Base-by-base conservation (phyloP, 2,888 invertebrate species). In the Macrostomum cliftonense region DNA sequence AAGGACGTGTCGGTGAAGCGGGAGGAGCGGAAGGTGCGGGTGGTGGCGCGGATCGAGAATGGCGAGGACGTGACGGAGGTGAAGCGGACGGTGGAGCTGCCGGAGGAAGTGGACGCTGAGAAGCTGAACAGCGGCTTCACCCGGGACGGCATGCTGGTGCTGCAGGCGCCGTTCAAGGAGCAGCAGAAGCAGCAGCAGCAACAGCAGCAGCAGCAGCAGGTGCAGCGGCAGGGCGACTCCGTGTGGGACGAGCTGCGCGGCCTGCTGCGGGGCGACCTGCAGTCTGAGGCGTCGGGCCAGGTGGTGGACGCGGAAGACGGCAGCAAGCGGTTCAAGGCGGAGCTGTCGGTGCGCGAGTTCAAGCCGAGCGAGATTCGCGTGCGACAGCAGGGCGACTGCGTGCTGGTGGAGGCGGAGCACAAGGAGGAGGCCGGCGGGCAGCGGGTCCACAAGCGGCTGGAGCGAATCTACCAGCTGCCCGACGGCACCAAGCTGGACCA, bases 281-380 rank as follows among this genome's bases (percentile, higher is more conserved):
- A 28, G 28, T 28, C 28, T 28, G 28, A 28, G 28, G 28, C 5
- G 28, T 28, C 28, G 5, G 28, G 28, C 28, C 28, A 28, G 28
- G 5, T 28, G 28, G 28, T 28, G 28, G 28, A 28, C 5, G 28
- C 28, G 28, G 28, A 28, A 4, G 28, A 28, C 9, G 28, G 28
- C 28, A 28, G 28, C 28, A 28, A 28, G 28, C 28, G 28, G 28
- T 28, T 28, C 28, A 28, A 28, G 28, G 28, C 28, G 28, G 28
- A 28, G 28, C 28, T 28, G 28, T 28, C 43, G 14, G 43, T 43
- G 14, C 19, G 21, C 28, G 43, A 17, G 14, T 43, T 16, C 19
- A 43, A 43, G 17, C 43, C 43, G 43, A 16, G 13, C 21, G 43
- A 43, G 43, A 28, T 43, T 14, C 19, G n/a, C 43, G 43, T 43